Conservation (phyloP, 92 coral and sea anemone species). For the Pocillopora meandrina region DNA sequence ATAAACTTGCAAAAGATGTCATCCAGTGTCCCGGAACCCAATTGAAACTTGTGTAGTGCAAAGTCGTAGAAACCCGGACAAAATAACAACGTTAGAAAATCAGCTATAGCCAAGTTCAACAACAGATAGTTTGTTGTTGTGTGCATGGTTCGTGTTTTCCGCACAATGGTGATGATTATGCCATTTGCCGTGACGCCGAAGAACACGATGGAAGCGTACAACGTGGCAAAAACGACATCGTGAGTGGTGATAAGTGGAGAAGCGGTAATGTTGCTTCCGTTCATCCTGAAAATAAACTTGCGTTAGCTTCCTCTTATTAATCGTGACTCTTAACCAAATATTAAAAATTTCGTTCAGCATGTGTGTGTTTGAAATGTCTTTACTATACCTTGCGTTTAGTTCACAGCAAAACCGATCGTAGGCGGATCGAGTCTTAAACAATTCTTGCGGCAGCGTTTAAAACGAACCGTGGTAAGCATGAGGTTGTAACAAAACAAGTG, state of each 20-base stretch:
- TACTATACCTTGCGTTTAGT: too few species aligned
- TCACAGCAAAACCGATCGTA: too few species aligned
- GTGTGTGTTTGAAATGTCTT: too few species aligned
- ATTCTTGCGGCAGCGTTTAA: too few species aligned
- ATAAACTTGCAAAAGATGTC: slow-evolving; percentile 17
- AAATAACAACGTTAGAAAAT: slow-evolving; percentile 4
- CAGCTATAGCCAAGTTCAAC: slow-evolving; percentile 22
- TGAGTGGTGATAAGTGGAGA: background rate
- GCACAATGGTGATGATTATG: slow-evolving; percentile 35
- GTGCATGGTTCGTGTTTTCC: slow-evolving; percentile 29
- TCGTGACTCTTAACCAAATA: too few species aligned
- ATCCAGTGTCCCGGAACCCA: background rate
- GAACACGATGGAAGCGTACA: slow-evolving; percentile 31
- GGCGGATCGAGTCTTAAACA: too few species aligned
- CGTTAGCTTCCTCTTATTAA: background rate
- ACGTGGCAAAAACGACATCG: slow-evolving; percentile 23
- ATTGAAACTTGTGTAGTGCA: background rate
- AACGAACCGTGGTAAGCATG: too few species aligned
- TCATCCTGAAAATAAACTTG: background rate
- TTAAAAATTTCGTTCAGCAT: too few species aligned
- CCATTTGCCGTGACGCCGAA: slow-evolving; percentile 39
- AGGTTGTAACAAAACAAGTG: too few species aligned
- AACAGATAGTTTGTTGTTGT: slow-evolving; percentile 16
- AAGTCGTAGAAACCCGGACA: slow-evolving; percentile 53
- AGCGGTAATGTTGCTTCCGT: background rate